Evolutionary conservation across 2,797 vertebrate species (phyloP).

Genomic region (Melopsittacus undulatus): DNA sequence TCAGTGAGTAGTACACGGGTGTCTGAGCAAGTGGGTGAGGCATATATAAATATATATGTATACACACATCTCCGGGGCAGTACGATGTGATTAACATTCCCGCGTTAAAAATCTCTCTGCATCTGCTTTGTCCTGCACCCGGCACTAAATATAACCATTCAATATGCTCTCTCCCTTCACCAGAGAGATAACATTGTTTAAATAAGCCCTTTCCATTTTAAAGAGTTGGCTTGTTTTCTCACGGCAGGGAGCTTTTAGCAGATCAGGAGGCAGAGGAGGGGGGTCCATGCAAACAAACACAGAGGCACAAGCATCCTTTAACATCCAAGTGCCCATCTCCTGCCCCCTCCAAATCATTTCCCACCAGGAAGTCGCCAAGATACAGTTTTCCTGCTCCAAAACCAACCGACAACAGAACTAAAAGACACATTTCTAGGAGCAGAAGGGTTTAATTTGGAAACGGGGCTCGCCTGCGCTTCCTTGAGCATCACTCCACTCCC

Average conservation of each 20-base stretch:
- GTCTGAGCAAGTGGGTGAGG: not conserved
- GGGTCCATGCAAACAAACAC: not conserved
- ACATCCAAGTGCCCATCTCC: not conserved
- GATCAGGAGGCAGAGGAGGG: not conserved
- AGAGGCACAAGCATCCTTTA: not conserved
- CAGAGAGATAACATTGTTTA: slow-evolving; percentile 47
- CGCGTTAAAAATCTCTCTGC: not conserved
- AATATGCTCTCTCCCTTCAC: slow-evolving; percentile 15
- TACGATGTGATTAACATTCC: not conserved
- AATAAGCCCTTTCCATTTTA: slow-evolving; percentile 63
- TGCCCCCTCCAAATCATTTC: not conserved
- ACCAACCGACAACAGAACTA: not conserved
- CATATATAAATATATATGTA: not conserved
- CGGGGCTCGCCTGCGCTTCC: not conserved
- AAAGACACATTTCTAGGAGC: not conserved
- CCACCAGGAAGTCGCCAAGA: accelerated
- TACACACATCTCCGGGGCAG: accelerated
- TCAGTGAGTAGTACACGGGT: not conserved
- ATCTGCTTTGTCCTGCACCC: slow-evolving; percentile 15
- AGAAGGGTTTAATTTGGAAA: not conserved
- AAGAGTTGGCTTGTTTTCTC: slow-evolving; percentile 17
- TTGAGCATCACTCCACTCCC: not conserved
- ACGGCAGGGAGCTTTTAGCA: not conserved
- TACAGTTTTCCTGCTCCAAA: not conserved
- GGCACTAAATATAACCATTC: slow-evolving; percentile 24